Evolutionary conservation across 2,797 vertebrate genomes (phyloP).

Genomic region (Babyrousa celebensis): DNA sequence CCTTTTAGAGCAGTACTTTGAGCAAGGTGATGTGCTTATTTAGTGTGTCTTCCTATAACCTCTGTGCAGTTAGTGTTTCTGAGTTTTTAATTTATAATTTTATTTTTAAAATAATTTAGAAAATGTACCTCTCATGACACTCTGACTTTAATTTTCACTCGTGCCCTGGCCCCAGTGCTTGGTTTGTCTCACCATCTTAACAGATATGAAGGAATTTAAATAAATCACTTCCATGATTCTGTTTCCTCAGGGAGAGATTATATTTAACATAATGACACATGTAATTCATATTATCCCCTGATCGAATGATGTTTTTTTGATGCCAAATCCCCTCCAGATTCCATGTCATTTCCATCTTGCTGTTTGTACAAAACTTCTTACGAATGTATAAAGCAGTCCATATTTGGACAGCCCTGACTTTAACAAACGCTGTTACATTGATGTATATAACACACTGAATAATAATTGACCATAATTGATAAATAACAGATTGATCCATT

Average conservation of each 20-base stretch:
- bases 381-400: neutral
- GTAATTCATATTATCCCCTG: neutral
- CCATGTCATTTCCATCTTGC: neutral
- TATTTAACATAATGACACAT: conserved; percentile 2
- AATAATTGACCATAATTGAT: neutral
- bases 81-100: conserved; percentile 48
- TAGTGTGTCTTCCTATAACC: neutral
- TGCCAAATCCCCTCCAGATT: neutral
- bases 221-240: neutral
- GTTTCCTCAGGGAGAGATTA: neutral
- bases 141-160: neutral
- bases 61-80: neutral
- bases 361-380: neutral
- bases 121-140: neutral
- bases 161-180: neutral
- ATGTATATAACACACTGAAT: neutral
- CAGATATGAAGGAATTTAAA: conserved; percentile 4
- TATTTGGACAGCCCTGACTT: neutral
- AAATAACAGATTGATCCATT: neutral
- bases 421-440: neutral
- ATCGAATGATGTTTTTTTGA: neutral
- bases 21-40: neutral
- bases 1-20: neutral
- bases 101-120: neutral
- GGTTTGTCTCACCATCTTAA: neutral